A percentile compares a stretch with the other conserved stretches of the same genome.
Evolutionary conservation across 2,113 vertebrate genomes (phyloP).

Genomic region (Gnathonemus longibarbis): DNA sequence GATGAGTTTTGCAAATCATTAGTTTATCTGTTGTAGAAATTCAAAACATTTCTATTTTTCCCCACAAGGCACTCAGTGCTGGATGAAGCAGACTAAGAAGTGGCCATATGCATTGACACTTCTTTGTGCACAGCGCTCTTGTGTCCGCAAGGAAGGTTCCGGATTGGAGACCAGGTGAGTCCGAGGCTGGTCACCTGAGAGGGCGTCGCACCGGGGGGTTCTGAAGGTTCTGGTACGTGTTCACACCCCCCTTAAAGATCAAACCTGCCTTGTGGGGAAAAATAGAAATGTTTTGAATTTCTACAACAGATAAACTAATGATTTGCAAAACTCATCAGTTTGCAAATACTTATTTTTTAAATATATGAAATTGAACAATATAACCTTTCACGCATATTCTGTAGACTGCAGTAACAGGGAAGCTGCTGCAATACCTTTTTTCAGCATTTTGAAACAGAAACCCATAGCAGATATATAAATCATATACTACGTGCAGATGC

Average conservation of each 20-base stretch:
- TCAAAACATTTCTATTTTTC: background rate
- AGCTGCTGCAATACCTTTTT: background rate
- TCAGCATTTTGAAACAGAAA: background rate
- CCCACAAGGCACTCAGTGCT: background rate
- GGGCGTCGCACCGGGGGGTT: background rate
- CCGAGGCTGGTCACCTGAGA: background rate
- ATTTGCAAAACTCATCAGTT: background rate
- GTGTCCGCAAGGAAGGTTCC: background rate
- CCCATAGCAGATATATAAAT: background rate
- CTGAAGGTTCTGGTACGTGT: background rate
- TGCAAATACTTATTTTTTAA: background rate
- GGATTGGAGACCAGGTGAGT: background rate
- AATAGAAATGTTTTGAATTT: background rate
- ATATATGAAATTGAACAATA: background rate
- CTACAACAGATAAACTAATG: background rate
- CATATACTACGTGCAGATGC: background rate
- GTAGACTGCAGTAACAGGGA: background rate
- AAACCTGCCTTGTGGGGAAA: background rate
- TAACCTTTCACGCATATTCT: background rate
- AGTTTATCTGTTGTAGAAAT: background rate
- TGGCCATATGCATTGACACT: background rate
- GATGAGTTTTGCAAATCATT: background rate
- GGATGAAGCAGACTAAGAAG: background rate
- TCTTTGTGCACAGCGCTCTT: background rate
- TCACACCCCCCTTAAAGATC: background rate